A percentile compares a stretch with the other conserved stretches of the same genome.
These are phyloP conservation scores for Neosilurus mollespiculum DNA, from an alignment of 2,797 vertebrate genomes.

Conservation along the genomic window DNA sequence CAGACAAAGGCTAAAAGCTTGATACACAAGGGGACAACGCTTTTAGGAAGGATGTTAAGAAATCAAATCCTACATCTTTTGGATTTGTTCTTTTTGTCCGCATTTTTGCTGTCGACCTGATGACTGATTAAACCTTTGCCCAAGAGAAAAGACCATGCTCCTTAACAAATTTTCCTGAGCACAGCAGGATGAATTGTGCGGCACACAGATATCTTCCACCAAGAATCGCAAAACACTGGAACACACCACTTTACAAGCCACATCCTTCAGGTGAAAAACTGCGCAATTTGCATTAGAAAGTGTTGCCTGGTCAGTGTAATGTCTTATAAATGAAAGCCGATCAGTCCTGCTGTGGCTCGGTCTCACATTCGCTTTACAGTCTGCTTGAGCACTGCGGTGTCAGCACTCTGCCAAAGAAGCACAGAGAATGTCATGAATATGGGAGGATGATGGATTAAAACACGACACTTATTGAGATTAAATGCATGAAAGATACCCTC, in stretches of 20 bases:
- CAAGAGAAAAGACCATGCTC: not conserved
- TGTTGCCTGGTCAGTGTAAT: not conserved
- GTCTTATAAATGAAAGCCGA: not conserved
- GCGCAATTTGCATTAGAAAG: not conserved
- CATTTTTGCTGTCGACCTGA: conserved; percentile 2
- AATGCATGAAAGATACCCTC: conserved; percentile 36
- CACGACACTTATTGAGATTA: conserved; percentile 41
- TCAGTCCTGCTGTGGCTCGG: not conserved
- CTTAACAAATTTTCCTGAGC: not conserved
- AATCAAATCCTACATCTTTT: conserved; percentile 33
- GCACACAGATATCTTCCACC: not conserved
- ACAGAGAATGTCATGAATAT: conserved; percentile 43
- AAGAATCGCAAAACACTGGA: not conserved
- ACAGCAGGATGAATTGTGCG: not conserved
- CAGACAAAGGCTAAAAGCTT: conserved; percentile 54
- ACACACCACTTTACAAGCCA: not conserved
- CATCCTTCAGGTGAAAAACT: not conserved
- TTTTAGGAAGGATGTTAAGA: conserved; percentile 49
- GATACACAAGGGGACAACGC: conserved; percentile 46
- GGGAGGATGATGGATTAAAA: conserved; percentile 43
- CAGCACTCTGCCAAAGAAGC: conserved; percentile 27
- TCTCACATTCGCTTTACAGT: not conserved
- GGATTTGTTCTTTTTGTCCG: not conserved
- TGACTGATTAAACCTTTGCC: not conserved
- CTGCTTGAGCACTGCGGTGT: conserved; percentile 9